Evolutionary conservation across 1,140 invertebrate species (phyloP), one percentile per base, ranked within the genome.

Genomic region (Arion vulgaris): DNA sequence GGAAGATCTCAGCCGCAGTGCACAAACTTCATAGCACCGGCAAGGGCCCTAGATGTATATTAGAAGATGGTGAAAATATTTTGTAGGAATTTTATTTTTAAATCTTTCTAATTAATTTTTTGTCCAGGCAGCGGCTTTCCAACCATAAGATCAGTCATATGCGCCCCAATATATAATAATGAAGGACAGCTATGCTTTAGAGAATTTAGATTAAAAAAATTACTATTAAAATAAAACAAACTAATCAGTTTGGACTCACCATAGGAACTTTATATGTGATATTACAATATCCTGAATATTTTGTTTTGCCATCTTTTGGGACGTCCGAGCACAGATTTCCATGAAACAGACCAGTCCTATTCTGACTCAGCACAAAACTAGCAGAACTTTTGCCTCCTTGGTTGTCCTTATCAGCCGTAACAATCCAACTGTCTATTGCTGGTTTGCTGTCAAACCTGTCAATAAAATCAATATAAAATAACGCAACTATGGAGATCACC

Each of bases 301-400:
- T 95, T 0, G 95, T 93, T 81, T 92, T 92, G 26, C 97, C 97
- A 94, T 98, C 96, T 91, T 96, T 95, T 0, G 96, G 95, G 38
- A 96, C 91, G 84, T 94, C 93, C 0, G 94, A 95, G 87, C 94
- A 94, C 0, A 97, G 88, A 72, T 93, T 92, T 0, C 97, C 97
- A 84, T 94, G 94, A 90, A 98, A 98, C 26, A 96, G 86, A 0
- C 94, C 96, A 85, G 95, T 95, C 0, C 96, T 95, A 2, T 94
- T 91, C 28, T 93, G 90, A 86, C 95, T 96, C 5, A 93, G 85
- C 5, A 85, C 85, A 13, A 95, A 89, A 26, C 90, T 92, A 83
- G 95, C 96, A 72, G 88, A 93, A 88, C 96, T 98, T 87, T 93
- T 95, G 5, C 97, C 97, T 88, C 96, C 94, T 80, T 94, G 94